Base-by-base conservation (phyloP, 2,797 vertebrate genomes). In the Chloroceryle amazona region DNA sequence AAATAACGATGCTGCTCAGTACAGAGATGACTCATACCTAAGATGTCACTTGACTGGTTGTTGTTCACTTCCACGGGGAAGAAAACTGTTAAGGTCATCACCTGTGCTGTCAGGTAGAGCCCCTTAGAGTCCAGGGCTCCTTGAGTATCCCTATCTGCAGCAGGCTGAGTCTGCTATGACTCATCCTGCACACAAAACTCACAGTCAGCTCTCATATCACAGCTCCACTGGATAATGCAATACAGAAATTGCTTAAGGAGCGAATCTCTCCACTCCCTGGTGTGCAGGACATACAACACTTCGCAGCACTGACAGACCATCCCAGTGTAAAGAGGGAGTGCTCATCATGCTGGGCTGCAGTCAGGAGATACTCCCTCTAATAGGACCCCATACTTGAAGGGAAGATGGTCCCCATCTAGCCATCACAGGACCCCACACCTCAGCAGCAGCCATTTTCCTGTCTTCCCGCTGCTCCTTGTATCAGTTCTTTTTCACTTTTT, bases 31-130 rank as follows among this genome's bases (percentile, higher is more conserved):
- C 46, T 96, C 83, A 93, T 57, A 58, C 57, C 60, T 61, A 82
- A 83, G 85, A 60, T 68, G 81, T 88, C 93, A 72, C 72, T 93
- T 95, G 92, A 62, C 82, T 61, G 57, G 71, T 19, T 82, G 84
- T 79, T 92, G 78, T 67, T 94, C 89, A 82, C 71, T 95, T 94
- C 42, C 70, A 41, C 54, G 47, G 51, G 51, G 54, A 81, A 55
- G 29, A 72, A 58, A 86, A 62, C 0, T 3, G 65, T 68, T 78
- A 41, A 52, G 57, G 44, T 71, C 3, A 23, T 88, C 75, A 86
- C 86, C 80, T 81, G 76, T 49, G 28, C 81, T 90, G 74, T 72
- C 90, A 75, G 70, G 42, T 52, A 11, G 78, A 81, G 73, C n/a
- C 78, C 70, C 33, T 12, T n/a, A n/a, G 67, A 57, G 47, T 13